phyloP scores from a whole-genome alignment of 2,888 invertebrate species.

The Homarus gammarus region DNA sequence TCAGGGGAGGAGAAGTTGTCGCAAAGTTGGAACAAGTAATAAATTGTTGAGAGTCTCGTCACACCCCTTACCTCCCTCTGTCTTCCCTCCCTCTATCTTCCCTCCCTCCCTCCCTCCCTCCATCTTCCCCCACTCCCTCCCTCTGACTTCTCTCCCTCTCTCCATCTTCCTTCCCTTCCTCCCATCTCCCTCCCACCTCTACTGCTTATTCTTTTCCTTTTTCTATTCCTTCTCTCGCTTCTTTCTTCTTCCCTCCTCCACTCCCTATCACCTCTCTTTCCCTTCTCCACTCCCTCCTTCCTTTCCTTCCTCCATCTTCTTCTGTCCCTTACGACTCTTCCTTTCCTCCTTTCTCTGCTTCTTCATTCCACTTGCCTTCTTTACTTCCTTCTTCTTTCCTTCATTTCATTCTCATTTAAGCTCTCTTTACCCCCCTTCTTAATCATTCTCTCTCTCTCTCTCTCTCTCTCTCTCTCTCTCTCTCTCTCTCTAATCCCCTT shows the following conservation, averaged over 20 bases:
- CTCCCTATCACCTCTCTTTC: not conserved
- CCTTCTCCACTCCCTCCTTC: not conserved
- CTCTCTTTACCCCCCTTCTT: not conserved
- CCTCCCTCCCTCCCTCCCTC: too few relatives aligned
- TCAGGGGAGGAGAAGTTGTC: too few relatives aligned
- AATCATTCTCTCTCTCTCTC: not conserved
- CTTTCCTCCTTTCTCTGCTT: not conserved
- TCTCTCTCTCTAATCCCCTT: too few relatives aligned
- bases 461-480: constrained; percentile 20
- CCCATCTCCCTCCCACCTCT: not conserved
- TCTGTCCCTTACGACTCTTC: not conserved
- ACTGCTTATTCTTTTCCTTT: not conserved
- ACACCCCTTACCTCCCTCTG: too few relatives aligned
- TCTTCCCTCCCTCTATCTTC: too few relatives aligned
- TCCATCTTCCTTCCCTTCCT: too few relatives aligned
- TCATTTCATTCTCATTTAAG: not conserved
- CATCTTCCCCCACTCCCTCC: not conserved
- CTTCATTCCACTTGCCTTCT: not conserved
- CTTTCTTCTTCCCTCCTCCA: not conserved
- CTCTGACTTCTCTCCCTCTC: not conserved
- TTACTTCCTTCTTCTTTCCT: not conserved
- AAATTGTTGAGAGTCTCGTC: too few relatives aligned
- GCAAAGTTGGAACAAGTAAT: too few relatives aligned
- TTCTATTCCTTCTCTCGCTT: too few relatives aligned
- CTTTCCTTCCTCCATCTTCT: not conserved